Evolutionary conservation across 2,113 vertebrate species (phyloP).

Genomic region (Plotosus lineatus): DNA sequence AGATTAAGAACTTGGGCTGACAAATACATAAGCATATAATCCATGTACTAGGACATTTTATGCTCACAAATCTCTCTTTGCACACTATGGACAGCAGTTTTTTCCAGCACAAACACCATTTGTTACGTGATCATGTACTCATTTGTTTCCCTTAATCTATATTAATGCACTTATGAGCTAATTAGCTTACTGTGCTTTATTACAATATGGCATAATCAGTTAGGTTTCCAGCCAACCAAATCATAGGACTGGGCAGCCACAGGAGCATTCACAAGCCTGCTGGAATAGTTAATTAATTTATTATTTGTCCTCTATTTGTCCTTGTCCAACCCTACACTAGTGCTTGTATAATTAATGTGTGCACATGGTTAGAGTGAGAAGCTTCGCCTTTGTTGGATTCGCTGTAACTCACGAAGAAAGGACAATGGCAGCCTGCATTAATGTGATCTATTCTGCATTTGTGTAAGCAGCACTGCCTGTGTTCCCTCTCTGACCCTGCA

Average conservation of each 20-base stretch:
- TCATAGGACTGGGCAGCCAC: neutral
- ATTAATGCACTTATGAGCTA: neutral
- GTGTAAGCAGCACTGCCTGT: conserved; percentile 24
- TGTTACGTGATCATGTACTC: neutral
- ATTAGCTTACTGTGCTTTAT: conserved; percentile 3
- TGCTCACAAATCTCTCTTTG: too few relatives aligned
- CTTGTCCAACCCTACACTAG: neutral
- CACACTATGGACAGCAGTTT: too few relatives aligned
- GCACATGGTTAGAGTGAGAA: neutral
- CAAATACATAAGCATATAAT: too few relatives aligned
- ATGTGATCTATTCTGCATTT: conserved; percentile 9
- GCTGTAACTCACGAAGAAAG: conserved; percentile 17
- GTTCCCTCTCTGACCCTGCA: conserved; percentile 59
- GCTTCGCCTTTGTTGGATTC: neutral
- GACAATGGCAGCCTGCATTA: conserved; percentile 9
- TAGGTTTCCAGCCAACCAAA: neutral
- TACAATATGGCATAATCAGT: neutral
- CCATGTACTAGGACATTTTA: too few relatives aligned
- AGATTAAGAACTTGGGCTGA: too few relatives aligned
- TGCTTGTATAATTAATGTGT: conserved; percentile 20
- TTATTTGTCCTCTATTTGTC: conserved; percentile 21
- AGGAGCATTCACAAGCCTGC: neutral
- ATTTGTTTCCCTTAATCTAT: neutral
- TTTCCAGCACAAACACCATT: neutral
- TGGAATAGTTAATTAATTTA: conserved; percentile 2